Evolutionary conservation across 2,888 invertebrate genomes (phyloP), one percentile per base, ranked within the genome.

Genomic region (Chesias legatella): DNA sequence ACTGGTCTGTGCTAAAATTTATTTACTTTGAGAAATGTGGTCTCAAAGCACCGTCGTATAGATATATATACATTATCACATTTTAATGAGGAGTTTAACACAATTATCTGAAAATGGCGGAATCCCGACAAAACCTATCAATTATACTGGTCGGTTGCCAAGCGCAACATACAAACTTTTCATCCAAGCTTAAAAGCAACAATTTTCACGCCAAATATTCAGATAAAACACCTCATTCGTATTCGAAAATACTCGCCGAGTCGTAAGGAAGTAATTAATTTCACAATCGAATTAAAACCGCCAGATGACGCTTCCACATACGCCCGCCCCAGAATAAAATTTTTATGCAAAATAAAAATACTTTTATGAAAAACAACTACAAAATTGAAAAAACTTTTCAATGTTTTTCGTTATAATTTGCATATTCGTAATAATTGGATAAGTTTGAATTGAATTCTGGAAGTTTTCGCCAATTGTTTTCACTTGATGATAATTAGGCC

Each of bases 241-340:
- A 43, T 41, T 39, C 37, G 34, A 43, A 46, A 33, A 36, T 23
- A 33, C 32, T 23, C 29, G 8, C n/a, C 26, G 30, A 45, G 32
- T 26, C 33, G 46, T 41, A 40, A 40, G 41, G 42, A 51, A 42
- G 42, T 50, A 46, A 48, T 50, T 47, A 52, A 39, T 46, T 43
- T 45, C 45, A 45, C 48, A 51, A 51, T 45, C 42, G 39, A 43
- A 43, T 44, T 43, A 39, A 38, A 34, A 31, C 26, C 41, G 41
- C 25, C 53, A 45, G 48, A 43, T 51, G 53, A 35, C 43, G 37
- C 21, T 30, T 23, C 25, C 11, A 34, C 36, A 26, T 13, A 13
- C 26, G 26, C 10, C 4, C n/a, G 26, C 7, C 23, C 6, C 26
- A 11, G 27, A 27, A 43, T 36, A 36, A 5, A 36, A 37, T 24